phyloP scores from a whole-genome alignment of 2,888 invertebrate genomes.

The Atethmia centrago region DNA sequence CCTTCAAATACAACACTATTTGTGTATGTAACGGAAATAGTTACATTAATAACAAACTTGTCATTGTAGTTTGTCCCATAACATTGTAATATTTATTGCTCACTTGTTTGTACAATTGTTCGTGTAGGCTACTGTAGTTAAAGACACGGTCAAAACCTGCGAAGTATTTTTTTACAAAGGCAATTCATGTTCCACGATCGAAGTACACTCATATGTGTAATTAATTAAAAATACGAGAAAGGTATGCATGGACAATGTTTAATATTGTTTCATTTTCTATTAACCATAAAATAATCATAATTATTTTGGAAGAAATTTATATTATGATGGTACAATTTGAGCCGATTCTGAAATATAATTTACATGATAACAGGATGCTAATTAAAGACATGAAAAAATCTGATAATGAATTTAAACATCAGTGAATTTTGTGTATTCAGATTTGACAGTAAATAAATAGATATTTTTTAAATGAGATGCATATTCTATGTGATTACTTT shows the following conservation, averaged over 20 bases:
- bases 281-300: constrained; percentile 6
- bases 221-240: constrained; percentile 13
- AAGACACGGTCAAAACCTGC: constrained; percentile 14
- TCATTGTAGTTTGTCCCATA: constrained; percentile 30
- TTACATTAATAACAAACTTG: constrained; percentile 28
- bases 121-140: constrained; percentile 3
- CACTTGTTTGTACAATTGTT: constrained; percentile 48
- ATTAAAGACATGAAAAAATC: constrained; percentile 2
- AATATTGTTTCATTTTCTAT: constrained; percentile 9
- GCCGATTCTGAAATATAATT: neutral
- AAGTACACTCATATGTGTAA: neutral
- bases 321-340: neutral
- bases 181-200: neutral
- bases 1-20: constrained; percentile 22
- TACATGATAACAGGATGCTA: constrained; percentile 7
- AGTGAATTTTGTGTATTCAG: neutral
- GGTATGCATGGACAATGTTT: constrained; percentile 9
- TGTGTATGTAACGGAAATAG: constrained; percentile 30
- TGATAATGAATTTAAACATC: constrained; percentile 12
- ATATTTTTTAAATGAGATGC: neutral
- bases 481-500: neutral
- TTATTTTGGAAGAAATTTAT: constrained; percentile 1
- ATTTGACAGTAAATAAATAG: constrained; percentile 4
- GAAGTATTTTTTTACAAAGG: constrained; percentile 16
- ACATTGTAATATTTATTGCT: constrained; percentile 39